Base-by-base conservation (phyloP, 2,113 vertebrate species). In the Chaetura pelagica region DNA sequence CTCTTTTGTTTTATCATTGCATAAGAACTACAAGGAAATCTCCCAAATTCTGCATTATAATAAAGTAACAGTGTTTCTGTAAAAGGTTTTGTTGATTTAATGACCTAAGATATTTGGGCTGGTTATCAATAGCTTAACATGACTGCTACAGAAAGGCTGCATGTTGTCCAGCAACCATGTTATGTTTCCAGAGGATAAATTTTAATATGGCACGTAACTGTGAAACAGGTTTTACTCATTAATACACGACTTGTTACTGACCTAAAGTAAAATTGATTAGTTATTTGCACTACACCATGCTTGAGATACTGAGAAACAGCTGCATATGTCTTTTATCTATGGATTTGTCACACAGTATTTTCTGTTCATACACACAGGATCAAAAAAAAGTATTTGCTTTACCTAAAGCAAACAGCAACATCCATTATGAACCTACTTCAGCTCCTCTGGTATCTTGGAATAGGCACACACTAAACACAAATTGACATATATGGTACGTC, bases 371-470 rank as follows among this genome's bases (percentile, higher is more conserved):
- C 78, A 78, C 30, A 59, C 51, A 64, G 86, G 91, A 83, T 90
- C 79, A 93, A 93, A 93, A 80, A 96, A 86, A 62, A 2, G 20
- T 98, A 84, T 98, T 98, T 98, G 97, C 89, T 98, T 97, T 98
- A 97, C 81, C 92, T 94, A 97, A 90, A 97, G 93, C 97, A 98
- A 98, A 98, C 97, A 98, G 42, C 0, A 27, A 88, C 71, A 93
- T 97, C 98, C 98, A 98, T 98, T 97, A 97, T 58, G 90, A 90
- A 75, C 46, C 90, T 90, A 44, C 79, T 89, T 92, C 96, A 96
- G 57, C 91, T 98, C 93, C 68, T 86, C 82, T 61, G 93, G 98
- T 98, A 98, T 98, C 98, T 96, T 97, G 96, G 98, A 97, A 96
- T 97, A 97, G 94, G 97, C 98, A 98, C 98, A 97, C 69, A 63